Percentiles rank a stretch among this genome's conserved stretches.
Evolutionary conservation across 2,797 vertebrate genomes (phyloP).

Genomic region (Danio albolineatus): DNA sequence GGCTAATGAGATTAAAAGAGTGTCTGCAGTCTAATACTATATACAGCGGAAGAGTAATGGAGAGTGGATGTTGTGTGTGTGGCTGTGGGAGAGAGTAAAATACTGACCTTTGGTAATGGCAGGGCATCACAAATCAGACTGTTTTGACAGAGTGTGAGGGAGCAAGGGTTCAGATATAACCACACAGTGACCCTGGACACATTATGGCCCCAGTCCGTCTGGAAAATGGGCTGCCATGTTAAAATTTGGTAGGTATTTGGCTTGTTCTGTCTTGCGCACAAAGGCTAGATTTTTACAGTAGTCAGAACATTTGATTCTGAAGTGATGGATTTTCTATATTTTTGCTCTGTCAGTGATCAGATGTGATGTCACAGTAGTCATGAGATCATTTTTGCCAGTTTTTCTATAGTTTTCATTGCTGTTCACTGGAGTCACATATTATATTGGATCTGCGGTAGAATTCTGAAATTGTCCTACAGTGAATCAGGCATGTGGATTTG

Average conservation of each 20-base stretch:
- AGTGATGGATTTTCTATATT: background rate
- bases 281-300: background rate
- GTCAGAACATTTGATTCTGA: background rate
- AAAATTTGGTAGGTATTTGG: background rate
- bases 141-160: background rate
- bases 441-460: no score
- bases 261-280: background rate
- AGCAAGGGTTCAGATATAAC: background rate
- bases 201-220: background rate
- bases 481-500: no score
- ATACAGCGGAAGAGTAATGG: constrained; percentile 7
- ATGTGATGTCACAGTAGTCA: no score
- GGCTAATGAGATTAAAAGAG: constrained; percentile 57
- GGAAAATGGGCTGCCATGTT: background rate
- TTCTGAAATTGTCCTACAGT: no score
- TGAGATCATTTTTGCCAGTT: no score
- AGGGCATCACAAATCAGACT: constrained; percentile 25
- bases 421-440: no score
- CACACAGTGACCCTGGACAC: constrained; percentile 5
- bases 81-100: constrained; percentile 19
- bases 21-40: constrained; percentile 19
- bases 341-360: background rate
- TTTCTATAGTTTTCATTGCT: no score
- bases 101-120: constrained; percentile 5
- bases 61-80: background rate